Base-by-base conservation (phyloP, 2,888 invertebrate genomes). In the Agonopterix heracliana region DNA sequence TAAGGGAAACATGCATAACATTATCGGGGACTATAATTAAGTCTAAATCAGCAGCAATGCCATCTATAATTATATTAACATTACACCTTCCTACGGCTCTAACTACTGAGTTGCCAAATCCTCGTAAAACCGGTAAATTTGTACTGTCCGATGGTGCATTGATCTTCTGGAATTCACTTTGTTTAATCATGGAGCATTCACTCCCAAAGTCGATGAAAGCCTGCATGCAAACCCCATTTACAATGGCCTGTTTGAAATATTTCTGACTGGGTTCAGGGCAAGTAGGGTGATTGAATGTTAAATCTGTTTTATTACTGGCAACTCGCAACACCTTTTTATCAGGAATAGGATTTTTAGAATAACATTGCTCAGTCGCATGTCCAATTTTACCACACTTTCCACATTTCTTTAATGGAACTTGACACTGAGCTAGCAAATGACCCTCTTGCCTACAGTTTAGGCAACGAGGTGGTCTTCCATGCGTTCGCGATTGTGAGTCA, bases 91-190 rank as follows among this genome's bases (percentile, higher is more conserved):
- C 50, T 7, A 53, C 13, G 5, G 34, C 17, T 10, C 4, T 34
- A 9, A 53, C 53, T 1, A 48, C 4, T 11, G 47, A 43, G 14
- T 53, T 50, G 9, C 53, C 53, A 35, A 53, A 53, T 3, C 50
- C 50, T 34, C 34, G 44, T 2, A 53, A 43, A 3, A n/a, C 8
- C 1, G 53, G 44, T 34, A 48, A 12, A 10, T 46, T 10, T 1
- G 45, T 14, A 2, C 3, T 44, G 5, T 46, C 38, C 9, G 35
- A 53, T 9, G 13, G 2, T 35, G 35, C 35, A 35, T 10, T 12
- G 0, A 10, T 9, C 17, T 35, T 35, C 35, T 8, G 9, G 9
- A 35, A 35, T 35, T 35, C 35, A 35, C 1, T 48, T 2, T 35
- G 44, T 44, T 9, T 47, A 41, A 48, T 44, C 43, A 48, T 43